Evolutionary conservation across 2,888 invertebrate genomes (phyloP).

Genomic region (Drosophila conformis): DNA sequence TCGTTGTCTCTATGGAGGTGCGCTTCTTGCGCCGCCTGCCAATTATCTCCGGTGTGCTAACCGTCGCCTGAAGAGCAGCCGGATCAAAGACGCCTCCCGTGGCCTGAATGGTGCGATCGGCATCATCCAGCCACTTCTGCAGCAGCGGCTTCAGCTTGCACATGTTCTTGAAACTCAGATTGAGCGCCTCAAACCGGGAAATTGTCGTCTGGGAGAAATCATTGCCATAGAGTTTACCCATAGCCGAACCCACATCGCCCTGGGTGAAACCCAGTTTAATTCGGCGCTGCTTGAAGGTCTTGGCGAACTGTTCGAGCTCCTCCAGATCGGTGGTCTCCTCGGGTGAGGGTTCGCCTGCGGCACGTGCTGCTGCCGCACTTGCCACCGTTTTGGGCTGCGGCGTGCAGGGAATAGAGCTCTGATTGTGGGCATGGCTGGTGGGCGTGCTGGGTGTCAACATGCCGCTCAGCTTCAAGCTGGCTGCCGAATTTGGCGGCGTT

Average conservation of each 20-base stretch:
- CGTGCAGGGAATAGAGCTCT: slow-evolving; percentile 79
- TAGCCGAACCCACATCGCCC: slow-evolving; percentile 98
- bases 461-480: slow-evolving; percentile 84
- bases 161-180: slow-evolving; percentile 99
- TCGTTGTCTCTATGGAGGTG: slow-evolving; percentile 97
- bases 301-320: slow-evolving; percentile 99
- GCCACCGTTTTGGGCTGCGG: slow-evolving; percentile 86
- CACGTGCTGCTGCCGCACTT: slow-evolving; percentile 86
- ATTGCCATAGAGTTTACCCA: slow-evolving; percentile 99
- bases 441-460: slow-evolving; percentile 87
- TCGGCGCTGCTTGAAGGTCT: slow-evolving; percentile 98
- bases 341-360: slow-evolving; percentile 91
- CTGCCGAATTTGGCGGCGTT: slow-evolving; percentile 86
- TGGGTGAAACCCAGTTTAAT: slow-evolving; percentile 99
- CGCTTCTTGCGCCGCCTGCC: slow-evolving; percentile 97
- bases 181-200: slow-evolving; percentile 98
- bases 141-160: slow-evolving; percentile 99
- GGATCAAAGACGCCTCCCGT: slow-evolving; percentile 87
- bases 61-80: slow-evolving; percentile 88
- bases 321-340: slow-evolving; percentile 99
- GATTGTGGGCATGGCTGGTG: slow-evolving; percentile 85
- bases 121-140: slow-evolving; percentile 98
- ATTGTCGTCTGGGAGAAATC: slow-evolving; percentile 99
- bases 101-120: slow-evolving; percentile 92
- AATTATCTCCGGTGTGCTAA: slow-evolving; percentile 94